phyloP scores from a whole-genome alignment of 2,888 invertebrate genomes.

The Erannis defoliaria region DNA sequence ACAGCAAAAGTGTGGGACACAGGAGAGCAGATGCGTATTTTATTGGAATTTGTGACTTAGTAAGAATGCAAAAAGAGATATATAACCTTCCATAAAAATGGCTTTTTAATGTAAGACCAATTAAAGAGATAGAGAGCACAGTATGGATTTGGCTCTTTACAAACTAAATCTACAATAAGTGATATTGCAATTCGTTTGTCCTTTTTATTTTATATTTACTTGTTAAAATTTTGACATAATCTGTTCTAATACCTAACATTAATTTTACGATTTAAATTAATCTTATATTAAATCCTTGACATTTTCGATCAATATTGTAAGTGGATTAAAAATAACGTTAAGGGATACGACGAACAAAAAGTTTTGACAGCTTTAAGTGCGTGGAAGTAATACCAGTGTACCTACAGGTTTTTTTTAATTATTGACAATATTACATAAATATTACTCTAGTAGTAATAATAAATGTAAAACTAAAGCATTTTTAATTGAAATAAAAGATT shows the following conservation, averaged over 20 bases:
- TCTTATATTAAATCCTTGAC: conserved; percentile 37
- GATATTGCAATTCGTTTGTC: too few species aligned
- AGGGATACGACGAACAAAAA: conserved; percentile 13
- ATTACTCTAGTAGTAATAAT: background rate
- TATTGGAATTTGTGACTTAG: conserved; percentile 18
- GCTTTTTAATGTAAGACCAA: background rate
- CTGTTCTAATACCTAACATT: conserved; percentile 10
- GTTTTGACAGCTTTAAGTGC: conserved; percentile 10
- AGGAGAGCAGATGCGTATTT: conserved; percentile 1
- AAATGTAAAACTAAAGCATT: background rate
- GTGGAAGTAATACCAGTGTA: background rate
- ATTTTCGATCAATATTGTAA: conserved; percentile 28
- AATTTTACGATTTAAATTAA: conserved; percentile 16
- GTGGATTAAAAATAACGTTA: conserved; percentile 12
- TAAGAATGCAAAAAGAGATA: conserved; percentile 33
- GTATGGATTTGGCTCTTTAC: conserved; percentile 20
- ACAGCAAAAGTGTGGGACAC: background rate
- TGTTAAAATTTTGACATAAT: conserved; percentile 1
- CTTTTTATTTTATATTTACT: background rate
- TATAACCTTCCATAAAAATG: conserved; percentile 31
- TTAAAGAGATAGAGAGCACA: too few species aligned
- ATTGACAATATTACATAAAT: background rate
- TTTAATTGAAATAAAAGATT: too few species aligned
- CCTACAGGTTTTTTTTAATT: background rate
- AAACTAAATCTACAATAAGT: too few species aligned